These are phyloP conservation scores for Phrynocephalus versicolor DNA, from an alignment of 2,113 vertebrate genomes.

Conservation along the genomic window DNA sequence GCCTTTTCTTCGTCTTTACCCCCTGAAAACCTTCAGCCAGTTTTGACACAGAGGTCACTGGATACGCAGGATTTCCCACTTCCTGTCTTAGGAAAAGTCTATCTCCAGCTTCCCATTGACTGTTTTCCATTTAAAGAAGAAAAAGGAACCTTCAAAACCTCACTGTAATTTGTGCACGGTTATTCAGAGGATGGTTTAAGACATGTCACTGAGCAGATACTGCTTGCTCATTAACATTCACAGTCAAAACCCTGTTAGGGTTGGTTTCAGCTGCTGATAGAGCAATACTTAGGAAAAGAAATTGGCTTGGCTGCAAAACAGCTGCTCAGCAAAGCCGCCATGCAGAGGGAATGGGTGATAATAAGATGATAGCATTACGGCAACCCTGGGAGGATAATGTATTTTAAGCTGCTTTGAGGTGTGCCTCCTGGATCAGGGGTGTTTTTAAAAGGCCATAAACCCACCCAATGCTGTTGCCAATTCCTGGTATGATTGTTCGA, in stretches of 20 bases:
- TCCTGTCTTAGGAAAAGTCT: neutral
- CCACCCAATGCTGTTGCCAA: neutral
- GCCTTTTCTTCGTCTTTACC: conserved; percentile 43
- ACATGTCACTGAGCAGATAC: conserved; percentile 59
- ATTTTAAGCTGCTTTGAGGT: conserved; percentile 60
- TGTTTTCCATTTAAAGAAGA: neutral
- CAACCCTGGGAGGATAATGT: conserved; percentile 38
- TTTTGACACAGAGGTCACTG: neutral
- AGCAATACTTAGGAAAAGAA: conserved; percentile 77
- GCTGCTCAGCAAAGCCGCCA: conserved; percentile 67
- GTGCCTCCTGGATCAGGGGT: neutral
- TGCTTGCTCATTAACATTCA: conserved; percentile 73
- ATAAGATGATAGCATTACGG: conserved; percentile 69
- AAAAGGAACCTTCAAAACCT: conserved; percentile 42
- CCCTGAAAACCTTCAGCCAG: conserved; percentile 34
- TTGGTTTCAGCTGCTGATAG: conserved; percentile 68
- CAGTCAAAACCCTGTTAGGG: conserved; percentile 51
- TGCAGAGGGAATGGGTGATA: conserved; percentile 65
- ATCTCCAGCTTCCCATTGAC: neutral
- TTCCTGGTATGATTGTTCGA: conserved; percentile 26
- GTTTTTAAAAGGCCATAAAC: neutral
- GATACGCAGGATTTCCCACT: neutral
- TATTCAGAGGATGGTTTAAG: conserved; percentile 63
- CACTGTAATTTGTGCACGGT: conserved; percentile 52
- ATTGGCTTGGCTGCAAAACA: conserved; percentile 73